Percentiles rank a stretch among this genome's conserved stretches.
phyloP scores from a whole-genome alignment of 30 jellyfish, hydroid and myxozoan species.

The Calvadosia cruxmelitensis region DNA sequence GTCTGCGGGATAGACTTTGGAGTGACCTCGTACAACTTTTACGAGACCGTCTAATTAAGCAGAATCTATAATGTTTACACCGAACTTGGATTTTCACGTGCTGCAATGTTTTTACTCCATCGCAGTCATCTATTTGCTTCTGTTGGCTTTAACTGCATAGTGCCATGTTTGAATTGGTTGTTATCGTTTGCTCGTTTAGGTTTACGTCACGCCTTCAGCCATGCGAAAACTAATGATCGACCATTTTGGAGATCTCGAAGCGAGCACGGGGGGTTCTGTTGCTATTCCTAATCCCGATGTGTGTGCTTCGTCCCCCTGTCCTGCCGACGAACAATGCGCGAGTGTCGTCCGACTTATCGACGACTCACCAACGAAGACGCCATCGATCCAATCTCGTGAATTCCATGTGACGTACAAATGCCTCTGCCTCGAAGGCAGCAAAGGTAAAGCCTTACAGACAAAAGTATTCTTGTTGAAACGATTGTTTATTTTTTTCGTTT shows the following conservation, averaged over 20 bases:
- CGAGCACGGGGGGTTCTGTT: constrained; percentile 27
- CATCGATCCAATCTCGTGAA: constrained; percentile 2
- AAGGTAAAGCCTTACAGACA: constrained; percentile 8
- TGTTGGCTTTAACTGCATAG: too few relatives aligned
- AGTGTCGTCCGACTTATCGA: constrained; percentile 25
- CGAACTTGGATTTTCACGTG: too few relatives aligned
- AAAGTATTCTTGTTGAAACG: constrained; percentile 9
- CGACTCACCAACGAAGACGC: not conserved
- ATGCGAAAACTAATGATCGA: constrained; percentile 20
- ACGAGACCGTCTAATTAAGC: too few relatives aligned
- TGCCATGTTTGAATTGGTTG: too few relatives aligned
- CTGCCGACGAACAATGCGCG: constrained; percentile 40
- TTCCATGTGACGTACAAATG: constrained; percentile 33
- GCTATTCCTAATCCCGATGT: constrained; percentile 26
- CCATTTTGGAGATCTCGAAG: constrained; percentile 12
- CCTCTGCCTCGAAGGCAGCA: constrained; percentile 52
- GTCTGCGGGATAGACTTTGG: too few relatives aligned
- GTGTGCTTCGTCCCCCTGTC: constrained; percentile 56
- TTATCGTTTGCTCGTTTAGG: too few relatives aligned
- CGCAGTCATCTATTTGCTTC: too few relatives aligned
- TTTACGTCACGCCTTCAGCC: constrained; percentile 24
- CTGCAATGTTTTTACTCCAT: too few relatives aligned
- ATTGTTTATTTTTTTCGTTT: too few relatives aligned
- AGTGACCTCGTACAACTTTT: too few relatives aligned
- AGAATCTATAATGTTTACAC: too few relatives aligned